These are phyloP conservation scores for Scaptodrosophila latifasciaeformis DNA, from an alignment of 2,888 invertebrate species.

Conservation along the genomic window DNA sequence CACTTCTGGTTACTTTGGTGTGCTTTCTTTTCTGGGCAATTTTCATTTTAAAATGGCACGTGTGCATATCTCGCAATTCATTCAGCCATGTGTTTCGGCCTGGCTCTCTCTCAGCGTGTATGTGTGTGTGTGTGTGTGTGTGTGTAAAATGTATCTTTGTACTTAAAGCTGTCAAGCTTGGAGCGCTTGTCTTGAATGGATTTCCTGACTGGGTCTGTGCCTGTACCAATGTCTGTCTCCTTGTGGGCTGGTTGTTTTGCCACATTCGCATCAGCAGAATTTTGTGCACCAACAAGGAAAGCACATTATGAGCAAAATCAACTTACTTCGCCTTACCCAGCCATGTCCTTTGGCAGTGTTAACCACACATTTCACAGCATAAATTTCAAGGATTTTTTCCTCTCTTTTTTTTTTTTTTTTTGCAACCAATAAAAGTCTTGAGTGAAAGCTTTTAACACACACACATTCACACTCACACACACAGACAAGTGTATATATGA, in stretches of 20 bases:
- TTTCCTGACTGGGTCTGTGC: slow-evolving; percentile 1
- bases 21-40: slow-evolving; percentile 37
- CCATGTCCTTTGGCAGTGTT: no score
- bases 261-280: no score
- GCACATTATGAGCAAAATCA: no score
- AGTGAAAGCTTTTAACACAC: background rate
- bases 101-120: slow-evolving; percentile 11
- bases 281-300: no score
- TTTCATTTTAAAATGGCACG: slow-evolving; percentile 47
- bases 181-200: slow-evolving; percentile 1
- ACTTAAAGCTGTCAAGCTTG: slow-evolving; percentile 47
- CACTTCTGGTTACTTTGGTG: slow-evolving; percentile 12
- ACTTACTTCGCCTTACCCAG: no score
- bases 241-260: no score
- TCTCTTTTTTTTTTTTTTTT: background rate
- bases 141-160: slow-evolving; percentile 31
- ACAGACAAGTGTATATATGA: no score
- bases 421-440: background rate
- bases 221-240: no score
- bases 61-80: slow-evolving; percentile 56
- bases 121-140: slow-evolving; percentile 23
- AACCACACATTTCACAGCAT: background rate
- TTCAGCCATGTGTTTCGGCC: slow-evolving; percentile 27
- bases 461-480: background rate
- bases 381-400: background rate